Percentiles rank a stretch among this genome's conserved stretches.
phyloP scores from a whole-genome alignment of 2,113 vertebrate species.

The Tragelaphus imberbis region DNA sequence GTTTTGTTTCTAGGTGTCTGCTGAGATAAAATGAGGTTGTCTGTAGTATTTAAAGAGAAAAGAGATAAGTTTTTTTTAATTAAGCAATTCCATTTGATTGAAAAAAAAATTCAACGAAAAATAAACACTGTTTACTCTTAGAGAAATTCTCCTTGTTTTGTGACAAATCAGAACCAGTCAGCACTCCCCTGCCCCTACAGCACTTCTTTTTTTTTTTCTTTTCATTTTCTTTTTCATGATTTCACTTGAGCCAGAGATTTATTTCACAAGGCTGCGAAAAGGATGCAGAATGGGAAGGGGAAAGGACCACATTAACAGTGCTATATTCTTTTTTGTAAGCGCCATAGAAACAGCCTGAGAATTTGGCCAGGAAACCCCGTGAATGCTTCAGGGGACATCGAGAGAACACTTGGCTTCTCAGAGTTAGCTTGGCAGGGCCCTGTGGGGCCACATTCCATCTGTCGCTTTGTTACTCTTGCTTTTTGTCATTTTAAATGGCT shows the following conservation, averaged over 20 bases:
- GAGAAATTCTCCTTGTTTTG: conserved; percentile 11
- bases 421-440: conserved; percentile 68
- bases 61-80: conserved; percentile 54
- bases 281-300: neutral
- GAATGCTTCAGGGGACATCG: conserved; percentile 70
- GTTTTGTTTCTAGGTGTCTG: conserved; percentile 62
- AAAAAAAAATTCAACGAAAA: conserved; percentile 58
- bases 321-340: neutral
- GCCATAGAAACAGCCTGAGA: conserved; percentile 61
- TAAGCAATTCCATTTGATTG: conserved; percentile 65
- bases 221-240: conserved; percentile 47
- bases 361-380: conserved; percentile 68
- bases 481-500: conserved; percentile 60
- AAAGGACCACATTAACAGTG: neutral
- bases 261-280: neutral
- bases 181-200: neutral
- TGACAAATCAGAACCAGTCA: neutral
- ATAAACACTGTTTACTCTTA: conserved; percentile 71
- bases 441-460: conserved; percentile 62
- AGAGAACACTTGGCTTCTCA: conserved; percentile 71
- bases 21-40: conserved; percentile 43
- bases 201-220: neutral
- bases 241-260: conserved; percentile 41
- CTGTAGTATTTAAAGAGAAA: conserved; percentile 64
- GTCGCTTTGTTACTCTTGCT: conserved; percentile 60